Evolutionary conservation across 2,888 invertebrate species (phyloP).

Genomic region (Petrolisthes cinctipes): DNA sequence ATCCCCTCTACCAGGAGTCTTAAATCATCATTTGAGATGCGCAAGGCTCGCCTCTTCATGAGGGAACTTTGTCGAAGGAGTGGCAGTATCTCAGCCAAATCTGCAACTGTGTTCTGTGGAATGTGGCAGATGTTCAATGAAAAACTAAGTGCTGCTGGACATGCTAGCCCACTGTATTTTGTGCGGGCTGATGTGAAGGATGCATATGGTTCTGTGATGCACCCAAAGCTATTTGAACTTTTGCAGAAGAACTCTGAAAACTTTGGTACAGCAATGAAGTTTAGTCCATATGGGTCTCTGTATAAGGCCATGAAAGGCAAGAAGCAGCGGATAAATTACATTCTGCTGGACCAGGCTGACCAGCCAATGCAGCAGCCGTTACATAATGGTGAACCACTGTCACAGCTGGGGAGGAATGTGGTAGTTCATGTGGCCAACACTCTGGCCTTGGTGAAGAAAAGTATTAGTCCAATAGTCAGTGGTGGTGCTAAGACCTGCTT

Average conservation of each 20-base stretch:
- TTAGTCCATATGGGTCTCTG: background rate
- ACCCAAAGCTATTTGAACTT: background rate
- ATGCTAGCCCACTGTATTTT: constrained; percentile 4
- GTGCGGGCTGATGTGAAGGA: constrained; percentile 32
- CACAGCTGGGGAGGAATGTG: background rate
- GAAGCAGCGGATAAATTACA: background rate
- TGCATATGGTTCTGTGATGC: constrained; percentile 40
- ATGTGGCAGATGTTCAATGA: constrained; percentile 16
- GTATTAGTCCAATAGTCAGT: background rate
- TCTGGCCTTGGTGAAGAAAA: background rate
- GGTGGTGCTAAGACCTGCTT: background rate
- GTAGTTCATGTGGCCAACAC: background rate
- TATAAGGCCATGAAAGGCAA: no score
- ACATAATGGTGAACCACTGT: background rate
- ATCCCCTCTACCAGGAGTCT: background rate
- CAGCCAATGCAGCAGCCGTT: background rate
- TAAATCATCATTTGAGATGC: background rate
- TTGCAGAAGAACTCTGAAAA: background rate
- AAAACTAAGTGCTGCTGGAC: background rate
- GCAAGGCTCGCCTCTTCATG: constrained; percentile 7
- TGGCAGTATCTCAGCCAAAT: background rate
- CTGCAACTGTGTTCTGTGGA: background rate
- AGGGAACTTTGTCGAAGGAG: background rate
- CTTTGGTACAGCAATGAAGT: background rate
- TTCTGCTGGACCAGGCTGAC: background rate